These are phyloP conservation scores for Elaphurus davidianus DNA, from an alignment of 2,113 vertebrate genomes.

Conservation along the genomic window DNA sequence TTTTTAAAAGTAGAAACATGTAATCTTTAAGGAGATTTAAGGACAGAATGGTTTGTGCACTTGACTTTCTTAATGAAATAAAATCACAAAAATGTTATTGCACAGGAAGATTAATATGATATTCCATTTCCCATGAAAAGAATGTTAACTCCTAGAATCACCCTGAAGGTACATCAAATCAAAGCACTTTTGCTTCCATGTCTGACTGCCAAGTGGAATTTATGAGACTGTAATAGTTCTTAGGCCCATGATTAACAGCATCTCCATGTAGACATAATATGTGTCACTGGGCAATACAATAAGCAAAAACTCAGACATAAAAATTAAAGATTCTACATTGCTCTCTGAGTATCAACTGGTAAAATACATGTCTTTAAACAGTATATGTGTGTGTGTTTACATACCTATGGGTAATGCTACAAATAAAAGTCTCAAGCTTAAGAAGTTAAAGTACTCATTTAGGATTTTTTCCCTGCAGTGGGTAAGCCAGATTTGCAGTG, in stretches of 20 bases:
- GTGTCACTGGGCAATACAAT: background rate
- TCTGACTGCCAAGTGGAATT: slow-evolving; percentile 43
- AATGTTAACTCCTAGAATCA: slow-evolving; percentile 17
- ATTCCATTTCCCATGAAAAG: slow-evolving; percentile 39
- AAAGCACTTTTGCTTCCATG: slow-evolving; percentile 38
- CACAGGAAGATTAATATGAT: slow-evolving; percentile 28
- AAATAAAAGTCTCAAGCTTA: background rate
- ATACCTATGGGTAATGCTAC: background rate
- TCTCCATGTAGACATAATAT: background rate
- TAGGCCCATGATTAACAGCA: background rate
- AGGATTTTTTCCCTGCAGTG: background rate
- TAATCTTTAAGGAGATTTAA: slow-evolving; percentile 35
- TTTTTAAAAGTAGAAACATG: slow-evolving; percentile 11
- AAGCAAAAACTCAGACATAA: background rate
- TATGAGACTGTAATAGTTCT: slow-evolving; percentile 22
- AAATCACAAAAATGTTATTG: background rate
- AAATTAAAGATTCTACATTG: background rate
- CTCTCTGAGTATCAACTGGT: background rate
- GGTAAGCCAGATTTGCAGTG: background rate
- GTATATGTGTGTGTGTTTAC: background rate
- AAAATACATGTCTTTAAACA: background rate
- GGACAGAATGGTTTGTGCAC: slow-evolving; percentile 4
- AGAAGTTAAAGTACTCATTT: background rate
- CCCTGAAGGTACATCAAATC: slow-evolving; percentile 32
- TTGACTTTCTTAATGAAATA: slow-evolving; percentile 36